Evolutionary conservation across 2,797 vertebrate genomes (phyloP), one percentile per base, ranked within the genome.

Genomic region (Myoxocephalus aenaeus): DNA sequence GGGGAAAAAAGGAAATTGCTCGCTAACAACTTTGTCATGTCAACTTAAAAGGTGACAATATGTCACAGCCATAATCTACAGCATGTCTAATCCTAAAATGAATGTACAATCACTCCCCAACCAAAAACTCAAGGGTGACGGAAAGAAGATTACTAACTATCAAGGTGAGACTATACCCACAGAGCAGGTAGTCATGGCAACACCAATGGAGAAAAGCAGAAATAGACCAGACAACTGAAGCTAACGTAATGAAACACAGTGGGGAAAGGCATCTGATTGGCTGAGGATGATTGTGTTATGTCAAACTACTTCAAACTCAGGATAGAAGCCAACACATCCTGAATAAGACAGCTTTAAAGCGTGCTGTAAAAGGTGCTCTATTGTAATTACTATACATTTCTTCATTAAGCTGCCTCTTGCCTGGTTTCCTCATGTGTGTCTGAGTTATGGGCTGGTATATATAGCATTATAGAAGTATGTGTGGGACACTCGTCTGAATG

Each of bases 391-490:
- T 40, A 50, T 44, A 18, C 14, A 20, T 65, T 32, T 57, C 20
- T 71, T 56, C 6, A 76, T 81, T 65, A 17, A 62, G 57, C 38
- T 70, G 69, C 75, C 54, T 75, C 65, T 77, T 63, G 29, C 50
- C 58, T 78, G 58, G 17, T 70, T 79, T 75, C 50, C 67, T 42
- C 69, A 65, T 70, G 51, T 79, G 54, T 69, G 36, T 66, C 48
- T 73, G 68, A 67, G 62, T 75, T 64, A 67, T 69, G 75, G 65
- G 46, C 62, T 53, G 25, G 48, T 73, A 62, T 75, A 67, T 88
- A 83, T 79, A 85, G 85, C 82, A 84, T 79, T 80, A 78, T 58
- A 85, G 72, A 89, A 87, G 87, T 87, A 90, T 90, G 84, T 87
- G 81, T 75, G 78, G 81, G 82, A 86, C 80, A 85, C 62, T 76